phyloP scores from a whole-genome alignment of 2,113 vertebrate species.

The Prunella himalayana region DNA sequence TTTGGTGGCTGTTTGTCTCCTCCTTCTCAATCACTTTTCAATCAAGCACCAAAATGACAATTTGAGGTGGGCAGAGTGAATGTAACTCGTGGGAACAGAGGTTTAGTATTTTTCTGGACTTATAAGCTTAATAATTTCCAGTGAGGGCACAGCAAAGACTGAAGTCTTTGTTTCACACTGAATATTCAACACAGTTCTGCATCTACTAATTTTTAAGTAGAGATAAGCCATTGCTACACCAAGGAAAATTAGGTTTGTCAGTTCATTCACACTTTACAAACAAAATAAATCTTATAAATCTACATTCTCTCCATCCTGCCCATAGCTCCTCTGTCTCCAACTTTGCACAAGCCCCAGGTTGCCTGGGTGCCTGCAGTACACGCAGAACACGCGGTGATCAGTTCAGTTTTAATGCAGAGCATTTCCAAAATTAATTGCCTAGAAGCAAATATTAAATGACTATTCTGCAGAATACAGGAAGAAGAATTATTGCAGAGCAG shows the following conservation, averaged over 20 bases:
- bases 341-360: background rate
- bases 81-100: background rate
- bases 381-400: background rate
- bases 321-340: background rate
- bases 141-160: background rate
- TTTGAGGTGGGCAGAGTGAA: background rate
- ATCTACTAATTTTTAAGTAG: background rate
- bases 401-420: background rate
- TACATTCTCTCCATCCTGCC: background rate
- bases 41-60: background rate
- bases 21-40: background rate
- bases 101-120: background rate
- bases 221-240: background rate
- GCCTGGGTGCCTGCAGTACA: background rate
- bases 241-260: background rate
- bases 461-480: background rate
- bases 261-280: background rate
- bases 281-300: background rate
- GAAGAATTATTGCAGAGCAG: background rate
- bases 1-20: background rate
- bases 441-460: conserved; percentile 28
- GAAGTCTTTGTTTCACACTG: background rate
- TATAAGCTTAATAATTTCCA: background rate
- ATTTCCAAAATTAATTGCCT: conserved; percentile 23
- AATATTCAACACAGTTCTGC: background rate